A percentile compares a stretch with the other conserved stretches of the same genome.
These are phyloP conservation scores for Quiscalus mexicanus DNA, from an alignment of 2,113 vertebrate genomes.

Conservation along the genomic window DNA sequence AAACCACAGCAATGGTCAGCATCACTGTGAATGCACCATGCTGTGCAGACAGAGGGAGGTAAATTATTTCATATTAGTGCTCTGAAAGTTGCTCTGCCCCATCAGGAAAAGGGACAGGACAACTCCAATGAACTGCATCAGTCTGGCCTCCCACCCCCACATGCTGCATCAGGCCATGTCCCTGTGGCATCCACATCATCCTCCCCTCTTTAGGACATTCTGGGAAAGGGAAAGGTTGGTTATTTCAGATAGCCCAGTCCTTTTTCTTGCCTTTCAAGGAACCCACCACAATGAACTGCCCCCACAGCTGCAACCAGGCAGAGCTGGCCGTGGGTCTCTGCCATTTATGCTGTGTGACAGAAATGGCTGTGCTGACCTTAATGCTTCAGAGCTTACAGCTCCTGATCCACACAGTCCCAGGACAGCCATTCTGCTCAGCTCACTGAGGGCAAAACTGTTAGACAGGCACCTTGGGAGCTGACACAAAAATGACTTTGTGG, in stretches of 20 bases:
- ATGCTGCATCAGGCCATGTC: not conserved
- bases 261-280: not conserved
- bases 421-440: not conserved
- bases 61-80: rapidly evolving
- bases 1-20: not conserved
- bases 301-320: not conserved
- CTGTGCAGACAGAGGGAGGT: not conserved
- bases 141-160: not conserved
- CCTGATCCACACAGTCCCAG: not conserved
- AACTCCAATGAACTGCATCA: not conserved
- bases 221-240: not conserved
- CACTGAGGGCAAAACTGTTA: not conserved
- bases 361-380: slow-evolving; percentile 2
- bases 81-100: not conserved
- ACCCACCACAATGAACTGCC: not conserved
- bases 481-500: not conserved
- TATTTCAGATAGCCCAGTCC: not conserved
- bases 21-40: rapidly evolving
- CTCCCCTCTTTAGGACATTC: not conserved
- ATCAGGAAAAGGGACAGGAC: not conserved
- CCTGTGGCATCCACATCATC: not conserved
- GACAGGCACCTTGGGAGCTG: not conserved
- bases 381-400: not conserved
- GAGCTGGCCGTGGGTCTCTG: not conserved
- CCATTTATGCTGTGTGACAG: not conserved